Conservation (phyloP, 2,113 vertebrate species). For the Spilogale gracilis region DNA sequence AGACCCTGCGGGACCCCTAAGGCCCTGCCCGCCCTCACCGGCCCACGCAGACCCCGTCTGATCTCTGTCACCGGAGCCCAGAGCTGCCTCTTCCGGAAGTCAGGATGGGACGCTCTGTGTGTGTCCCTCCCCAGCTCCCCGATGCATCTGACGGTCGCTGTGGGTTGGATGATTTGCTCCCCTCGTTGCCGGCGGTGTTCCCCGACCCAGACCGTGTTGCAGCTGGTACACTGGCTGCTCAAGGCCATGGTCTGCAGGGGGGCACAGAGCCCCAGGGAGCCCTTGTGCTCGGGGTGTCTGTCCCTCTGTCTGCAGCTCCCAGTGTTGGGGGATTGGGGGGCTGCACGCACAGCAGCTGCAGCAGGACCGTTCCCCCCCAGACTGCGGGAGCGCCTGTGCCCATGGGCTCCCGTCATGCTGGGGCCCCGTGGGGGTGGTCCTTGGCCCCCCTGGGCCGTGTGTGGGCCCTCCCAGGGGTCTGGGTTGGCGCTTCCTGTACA, state of each 20-base stretch:
- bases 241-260: fast-evolving
- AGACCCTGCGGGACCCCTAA: background rate
- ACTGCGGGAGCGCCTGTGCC: fast-evolving
- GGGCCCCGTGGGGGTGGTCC: background rate
- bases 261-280: fast-evolving
- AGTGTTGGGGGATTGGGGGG: background rate
- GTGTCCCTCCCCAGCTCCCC: background rate
- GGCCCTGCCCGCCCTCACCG: background rate
- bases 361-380: fast-evolving
- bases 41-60: background rate
- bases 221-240: no score
- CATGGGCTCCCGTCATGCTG: fast-evolving
- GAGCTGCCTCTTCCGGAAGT: background rate
- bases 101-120: background rate
- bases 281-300: fast-evolving
- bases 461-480: background rate
- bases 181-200: fast-evolving
- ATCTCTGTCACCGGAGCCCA: background rate
- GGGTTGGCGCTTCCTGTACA: fast-evolving
- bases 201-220: fast-evolving
- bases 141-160: fast-evolving
- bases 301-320: background rate
- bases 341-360: background rate
- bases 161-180: fast-evolving
- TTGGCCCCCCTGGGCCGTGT: fast-evolving